Evolutionary conservation across 2,113 vertebrate genomes (phyloP).

Genomic region (Rissa tridactyla): DNA sequence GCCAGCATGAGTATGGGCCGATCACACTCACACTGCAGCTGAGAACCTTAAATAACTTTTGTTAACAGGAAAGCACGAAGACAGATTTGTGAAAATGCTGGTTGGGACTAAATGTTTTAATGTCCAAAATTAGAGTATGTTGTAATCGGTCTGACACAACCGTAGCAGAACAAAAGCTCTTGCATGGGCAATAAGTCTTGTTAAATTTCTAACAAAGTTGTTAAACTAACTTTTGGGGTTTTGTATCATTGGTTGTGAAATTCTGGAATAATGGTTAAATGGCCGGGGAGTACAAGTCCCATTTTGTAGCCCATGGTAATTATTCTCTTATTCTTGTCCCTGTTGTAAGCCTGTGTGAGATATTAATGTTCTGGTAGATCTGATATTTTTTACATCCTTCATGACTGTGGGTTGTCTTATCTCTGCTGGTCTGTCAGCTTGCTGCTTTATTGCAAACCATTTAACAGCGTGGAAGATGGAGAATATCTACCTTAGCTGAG

Average conservation of each 20-base stretch:
- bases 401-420: neutral
- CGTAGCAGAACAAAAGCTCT: neutral
- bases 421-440: neutral
- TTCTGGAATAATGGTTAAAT: neutral
- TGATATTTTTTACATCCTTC: neutral
- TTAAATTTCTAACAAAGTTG: neutral
- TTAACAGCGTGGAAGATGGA: neutral
- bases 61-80: neutral
- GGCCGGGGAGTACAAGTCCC: neutral
- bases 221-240: neutral
- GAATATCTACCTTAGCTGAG: neutral
- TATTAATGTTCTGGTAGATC: neutral
- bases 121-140: neutral
- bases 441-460: neutral
- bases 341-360: neutral
- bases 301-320: neutral
- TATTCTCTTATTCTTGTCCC: neutral
- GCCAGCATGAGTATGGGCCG: fast-evolving
- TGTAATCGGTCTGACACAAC: neutral
- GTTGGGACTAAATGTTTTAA: neutral
- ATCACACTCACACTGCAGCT: neutral
- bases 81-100: neutral
- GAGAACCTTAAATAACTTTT: neutral
- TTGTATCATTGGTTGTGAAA: neutral
- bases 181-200: neutral